phyloP scores from a whole-genome alignment of 2,888 invertebrate species.

The Halictus quadricinctus region DNA sequence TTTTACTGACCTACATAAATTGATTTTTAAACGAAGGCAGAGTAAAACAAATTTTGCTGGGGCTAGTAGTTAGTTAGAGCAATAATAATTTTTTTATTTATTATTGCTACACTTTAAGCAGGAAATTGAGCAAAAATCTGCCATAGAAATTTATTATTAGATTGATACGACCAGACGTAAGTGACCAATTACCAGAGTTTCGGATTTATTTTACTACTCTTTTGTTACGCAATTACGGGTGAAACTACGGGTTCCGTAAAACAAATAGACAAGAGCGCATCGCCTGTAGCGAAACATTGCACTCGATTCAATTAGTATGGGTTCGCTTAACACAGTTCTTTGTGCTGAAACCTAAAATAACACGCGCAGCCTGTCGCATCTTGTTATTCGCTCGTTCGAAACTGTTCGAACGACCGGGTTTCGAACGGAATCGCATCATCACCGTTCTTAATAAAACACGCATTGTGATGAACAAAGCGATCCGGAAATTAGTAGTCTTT shows the following conservation, averaged over 20 bases:
- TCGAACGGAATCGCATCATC: conserved; percentile 18
- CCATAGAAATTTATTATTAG: too few species aligned
- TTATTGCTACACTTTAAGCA: too few species aligned
- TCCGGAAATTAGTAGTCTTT: conserved; percentile 8
- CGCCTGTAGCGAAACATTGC: conserved; percentile 33
- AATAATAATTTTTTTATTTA: too few species aligned
- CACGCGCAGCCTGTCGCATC: conserved; percentile 67
- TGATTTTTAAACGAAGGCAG: too few species aligned
- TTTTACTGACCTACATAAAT: too few species aligned
- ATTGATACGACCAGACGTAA: too few species aligned
- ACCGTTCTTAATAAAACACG: conserved; percentile 17
- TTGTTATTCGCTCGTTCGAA: conserved; percentile 36
- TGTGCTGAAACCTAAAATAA: conserved; percentile 70
- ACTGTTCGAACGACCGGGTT: conserved; percentile 54
- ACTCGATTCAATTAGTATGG: conserved; percentile 48
- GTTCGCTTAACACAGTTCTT: conserved; percentile 57
- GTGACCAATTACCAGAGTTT: too few species aligned
- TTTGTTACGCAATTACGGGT: neutral
- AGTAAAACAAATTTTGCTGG: too few species aligned
- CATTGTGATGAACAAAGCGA: neutral
- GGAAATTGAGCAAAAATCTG: too few species aligned
- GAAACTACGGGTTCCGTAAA: conserved; percentile 27
- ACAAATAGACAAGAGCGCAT: conserved; percentile 38
- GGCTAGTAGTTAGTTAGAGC: too few species aligned
- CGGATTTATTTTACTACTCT: neutral